Percentiles rank a stretch among this genome's conserved stretches.
Evolutionary conservation across 64 coral and sea anemone genomes (phyloP).

Genomic region (Acropora yongei): DNA sequence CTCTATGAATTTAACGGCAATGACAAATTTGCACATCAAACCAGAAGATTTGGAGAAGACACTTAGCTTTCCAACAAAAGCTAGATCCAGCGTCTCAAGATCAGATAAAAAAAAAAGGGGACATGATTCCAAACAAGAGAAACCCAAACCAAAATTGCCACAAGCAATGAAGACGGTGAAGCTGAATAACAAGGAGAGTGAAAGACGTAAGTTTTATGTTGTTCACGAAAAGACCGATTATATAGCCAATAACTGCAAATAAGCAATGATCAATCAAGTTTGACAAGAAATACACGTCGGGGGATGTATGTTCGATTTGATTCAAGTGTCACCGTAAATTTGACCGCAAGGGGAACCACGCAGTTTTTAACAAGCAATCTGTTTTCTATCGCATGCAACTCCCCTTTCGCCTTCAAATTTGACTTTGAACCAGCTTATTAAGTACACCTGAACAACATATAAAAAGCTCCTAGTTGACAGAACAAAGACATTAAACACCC

Average conservation of each 20-base stretch:
- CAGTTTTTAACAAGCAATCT: no score
- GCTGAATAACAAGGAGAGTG: neutral
- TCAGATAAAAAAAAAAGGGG: slow-evolving; percentile 14
- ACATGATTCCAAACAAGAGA: neutral
- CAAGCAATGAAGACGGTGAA: neutral
- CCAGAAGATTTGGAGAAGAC: slow-evolving; percentile 43
- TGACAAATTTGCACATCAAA: slow-evolving; percentile 50
- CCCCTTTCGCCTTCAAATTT: no score
- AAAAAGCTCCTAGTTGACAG: no score
- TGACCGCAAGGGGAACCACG: no score
- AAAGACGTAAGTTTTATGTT: slow-evolving; percentile 15
- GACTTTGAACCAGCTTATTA: no score
- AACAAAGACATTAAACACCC: no score
- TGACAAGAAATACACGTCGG: neutral
- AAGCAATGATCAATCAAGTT: neutral
- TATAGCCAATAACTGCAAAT: neutral
- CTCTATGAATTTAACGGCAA: neutral
- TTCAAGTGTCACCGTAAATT: no score
- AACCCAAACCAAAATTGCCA: neutral
- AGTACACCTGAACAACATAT: no score
- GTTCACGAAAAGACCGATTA: no score
- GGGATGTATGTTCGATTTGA: no score
- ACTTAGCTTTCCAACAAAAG: slow-evolving; percentile 51
- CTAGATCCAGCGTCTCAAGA: slow-evolving; percentile 14
- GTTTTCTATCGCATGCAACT: no score